Evolutionary conservation across 2,113 vertebrate genomes (phyloP).

Genomic region (Hiodon alosoides): DNA sequence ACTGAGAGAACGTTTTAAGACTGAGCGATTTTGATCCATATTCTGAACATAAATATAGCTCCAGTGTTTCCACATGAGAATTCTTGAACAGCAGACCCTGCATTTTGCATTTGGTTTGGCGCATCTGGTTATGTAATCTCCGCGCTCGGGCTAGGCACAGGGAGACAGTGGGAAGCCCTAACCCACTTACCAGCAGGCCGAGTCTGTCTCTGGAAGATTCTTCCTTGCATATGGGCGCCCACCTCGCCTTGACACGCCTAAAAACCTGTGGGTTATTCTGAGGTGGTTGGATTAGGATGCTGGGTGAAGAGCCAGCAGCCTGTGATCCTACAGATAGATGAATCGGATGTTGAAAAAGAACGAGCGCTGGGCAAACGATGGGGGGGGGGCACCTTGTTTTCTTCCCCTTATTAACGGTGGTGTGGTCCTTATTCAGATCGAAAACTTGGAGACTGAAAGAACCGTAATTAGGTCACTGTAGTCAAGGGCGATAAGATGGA

Average conservation of each 20-base stretch:
- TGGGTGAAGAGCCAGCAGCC: too few relatives aligned
- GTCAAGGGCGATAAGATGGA: not conserved
- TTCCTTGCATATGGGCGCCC: not conserved
- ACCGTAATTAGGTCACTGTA: not conserved
- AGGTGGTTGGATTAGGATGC: not conserved
- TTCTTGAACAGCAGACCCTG: constrained; percentile 22
- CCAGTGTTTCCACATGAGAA: constrained; percentile 6
- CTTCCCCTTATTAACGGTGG: too few relatives aligned
- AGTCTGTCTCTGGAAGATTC: not conserved
- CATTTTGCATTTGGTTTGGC: constrained; percentile 51
- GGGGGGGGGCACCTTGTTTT: too few relatives aligned
- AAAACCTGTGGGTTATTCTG: not conserved
- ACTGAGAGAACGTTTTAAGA: too few relatives aligned
- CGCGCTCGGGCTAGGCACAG: constrained; percentile 27
- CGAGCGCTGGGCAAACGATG: too few relatives aligned
- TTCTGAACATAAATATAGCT: constrained; percentile 49
- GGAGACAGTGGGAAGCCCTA: not conserved
- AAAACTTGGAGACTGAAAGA: not conserved
- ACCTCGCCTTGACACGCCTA: not conserved
- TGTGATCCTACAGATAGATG: too few relatives aligned
- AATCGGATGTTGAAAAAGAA: too few relatives aligned
- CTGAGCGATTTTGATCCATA: constrained; percentile 47
- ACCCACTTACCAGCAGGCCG: not conserved
- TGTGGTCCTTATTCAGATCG: not conserved
- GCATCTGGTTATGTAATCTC: constrained; percentile 46